Percentiles rank a stretch among this genome's conserved stretches.
These are phyloP conservation scores for Dermolepida albohirtum DNA, from an alignment of 2,888 invertebrate species.

Conservation along the genomic window DNA sequence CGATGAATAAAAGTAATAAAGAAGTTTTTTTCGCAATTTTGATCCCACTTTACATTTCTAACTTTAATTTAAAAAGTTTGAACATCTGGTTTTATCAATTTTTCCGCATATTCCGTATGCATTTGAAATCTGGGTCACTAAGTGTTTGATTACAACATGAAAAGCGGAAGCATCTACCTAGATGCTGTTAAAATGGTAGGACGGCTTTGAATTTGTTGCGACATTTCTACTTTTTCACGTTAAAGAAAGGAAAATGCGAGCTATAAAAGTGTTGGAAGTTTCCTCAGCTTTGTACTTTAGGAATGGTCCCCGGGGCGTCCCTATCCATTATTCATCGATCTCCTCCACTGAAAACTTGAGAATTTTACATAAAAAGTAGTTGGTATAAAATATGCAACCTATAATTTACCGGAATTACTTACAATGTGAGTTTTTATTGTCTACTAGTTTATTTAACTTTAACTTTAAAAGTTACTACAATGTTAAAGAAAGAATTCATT, in stretches of 20 bases:
- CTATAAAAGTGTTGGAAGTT: slow-evolving; percentile 56
- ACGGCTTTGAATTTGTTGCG: slow-evolving; percentile 33
- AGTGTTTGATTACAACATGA: slow-evolving; percentile 33
- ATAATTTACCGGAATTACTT: slow-evolving; percentile 26
- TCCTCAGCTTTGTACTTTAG: slow-evolving; percentile 55
- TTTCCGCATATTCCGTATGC: slow-evolving; percentile 34
- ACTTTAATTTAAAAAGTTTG: slow-evolving; percentile 39
- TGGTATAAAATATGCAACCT: slow-evolving; percentile 32
- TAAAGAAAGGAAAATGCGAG: slow-evolving; percentile 48
- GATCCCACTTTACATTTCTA: slow-evolving; percentile 38
- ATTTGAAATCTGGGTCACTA: slow-evolving; percentile 33
- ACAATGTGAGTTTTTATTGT: slow-evolving; percentile 6
- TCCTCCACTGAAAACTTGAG: slow-evolving; percentile 49
- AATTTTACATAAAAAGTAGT: slow-evolving; percentile 35
- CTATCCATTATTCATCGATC: slow-evolving; percentile 59
- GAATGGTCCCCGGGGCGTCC: slow-evolving; percentile 56
- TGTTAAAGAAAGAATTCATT: too few relatives aligned
- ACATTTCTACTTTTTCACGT: slow-evolving; percentile 32
- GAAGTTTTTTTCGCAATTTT: slow-evolving; percentile 37
- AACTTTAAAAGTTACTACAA: too few relatives aligned
- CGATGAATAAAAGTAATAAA: slow-evolving; percentile 40
- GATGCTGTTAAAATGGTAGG: slow-evolving; percentile 23
- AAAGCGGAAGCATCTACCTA: slow-evolving; percentile 24
- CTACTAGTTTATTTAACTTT: too few relatives aligned
- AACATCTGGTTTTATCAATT: slow-evolving; percentile 37